These are phyloP conservation scores for Caenorhabditis angaria DNA, from an alignment of 2,888 invertebrate species.

Conservation along the genomic window DNA sequence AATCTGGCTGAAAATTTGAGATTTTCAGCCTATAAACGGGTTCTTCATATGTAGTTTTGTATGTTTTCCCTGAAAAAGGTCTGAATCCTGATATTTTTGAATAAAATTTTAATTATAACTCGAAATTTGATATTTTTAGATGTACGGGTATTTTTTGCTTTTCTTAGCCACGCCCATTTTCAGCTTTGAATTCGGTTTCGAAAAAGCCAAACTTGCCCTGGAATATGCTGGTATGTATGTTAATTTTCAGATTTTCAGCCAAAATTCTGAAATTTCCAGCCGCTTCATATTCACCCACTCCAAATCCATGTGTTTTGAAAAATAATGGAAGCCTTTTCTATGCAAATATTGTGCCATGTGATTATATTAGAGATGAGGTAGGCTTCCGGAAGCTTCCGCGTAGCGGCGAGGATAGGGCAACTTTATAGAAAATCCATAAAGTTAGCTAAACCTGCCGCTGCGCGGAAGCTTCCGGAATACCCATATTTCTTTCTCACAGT, in stretches of 20 bases:
- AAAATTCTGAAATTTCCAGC: constrained; percentile 34
- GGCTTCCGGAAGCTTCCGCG: too few relatives aligned
- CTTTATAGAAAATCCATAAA: too few relatives aligned
- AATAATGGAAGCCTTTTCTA: constrained; percentile 53
- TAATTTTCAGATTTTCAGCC: neutral
- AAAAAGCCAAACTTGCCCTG: constrained; percentile 11
- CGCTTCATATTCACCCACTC: constrained; percentile 64
- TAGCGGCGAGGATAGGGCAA: too few relatives aligned
- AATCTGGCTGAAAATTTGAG: too few relatives aligned
- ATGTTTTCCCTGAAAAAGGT: neutral
- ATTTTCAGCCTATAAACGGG: constrained; percentile 2
- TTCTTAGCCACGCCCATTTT: neutral
- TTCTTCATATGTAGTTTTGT: constrained; percentile 6
- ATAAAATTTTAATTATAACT: neutral
- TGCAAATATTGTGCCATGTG: constrained; percentile 54
- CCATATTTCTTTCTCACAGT: too few relatives aligned
- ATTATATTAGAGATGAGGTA: constrained; percentile 61
- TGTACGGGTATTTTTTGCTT: neutral
- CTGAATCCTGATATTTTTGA: neutral
- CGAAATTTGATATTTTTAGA: neutral
- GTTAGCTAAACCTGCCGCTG: too few relatives aligned
- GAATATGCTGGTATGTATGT: constrained; percentile 30
- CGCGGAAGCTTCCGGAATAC: too few relatives aligned
- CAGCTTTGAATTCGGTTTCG: neutral
- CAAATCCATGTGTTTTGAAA: constrained; percentile 57